Evolutionary conservation across 2,888 invertebrate genomes (phyloP).

Genomic region (Drosophila tanythrix): DNA sequence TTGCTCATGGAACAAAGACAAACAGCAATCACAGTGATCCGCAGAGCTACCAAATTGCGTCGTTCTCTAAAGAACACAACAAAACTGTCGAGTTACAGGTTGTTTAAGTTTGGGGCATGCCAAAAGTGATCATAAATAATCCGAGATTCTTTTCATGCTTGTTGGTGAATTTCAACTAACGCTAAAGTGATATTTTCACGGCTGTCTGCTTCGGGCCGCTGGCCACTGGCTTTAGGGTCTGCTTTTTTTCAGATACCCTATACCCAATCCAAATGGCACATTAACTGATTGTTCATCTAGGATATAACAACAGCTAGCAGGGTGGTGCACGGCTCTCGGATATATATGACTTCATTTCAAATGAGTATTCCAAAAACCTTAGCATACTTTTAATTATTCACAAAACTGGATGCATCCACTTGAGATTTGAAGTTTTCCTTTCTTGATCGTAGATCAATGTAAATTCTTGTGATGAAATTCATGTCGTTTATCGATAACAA

Average conservation of each 20-base stretch:
- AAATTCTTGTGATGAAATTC: neutral
- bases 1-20: conserved; percentile 25
- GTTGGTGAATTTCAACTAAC: conserved; percentile 10
- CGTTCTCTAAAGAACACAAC: neutral
- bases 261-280: neutral
- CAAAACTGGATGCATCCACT: neutral
- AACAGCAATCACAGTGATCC: conserved; percentile 21
- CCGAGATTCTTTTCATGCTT: conserved; percentile 26
- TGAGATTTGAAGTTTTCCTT: neutral
- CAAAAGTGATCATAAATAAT: conserved; percentile 22
- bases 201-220: conserved; percentile 23
- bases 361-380: neutral
- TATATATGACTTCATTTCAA: neutral
- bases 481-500: neutral
- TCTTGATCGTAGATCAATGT: neutral
- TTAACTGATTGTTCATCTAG: neutral
- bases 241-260: conserved; percentile 4
- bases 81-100: conserved; percentile 10
- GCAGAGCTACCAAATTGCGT: conserved; percentile 43
- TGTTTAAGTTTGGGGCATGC: conserved; percentile 13
- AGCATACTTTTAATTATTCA: neutral
- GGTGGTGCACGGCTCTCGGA: neutral
- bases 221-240: conserved; percentile 50
- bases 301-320: neutral
- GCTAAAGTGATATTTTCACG: conserved; percentile 29